Evolutionary conservation across 2,888 invertebrate genomes (phyloP), one percentile per base, ranked within the genome.

Genomic region (Volucella inanis): DNA sequence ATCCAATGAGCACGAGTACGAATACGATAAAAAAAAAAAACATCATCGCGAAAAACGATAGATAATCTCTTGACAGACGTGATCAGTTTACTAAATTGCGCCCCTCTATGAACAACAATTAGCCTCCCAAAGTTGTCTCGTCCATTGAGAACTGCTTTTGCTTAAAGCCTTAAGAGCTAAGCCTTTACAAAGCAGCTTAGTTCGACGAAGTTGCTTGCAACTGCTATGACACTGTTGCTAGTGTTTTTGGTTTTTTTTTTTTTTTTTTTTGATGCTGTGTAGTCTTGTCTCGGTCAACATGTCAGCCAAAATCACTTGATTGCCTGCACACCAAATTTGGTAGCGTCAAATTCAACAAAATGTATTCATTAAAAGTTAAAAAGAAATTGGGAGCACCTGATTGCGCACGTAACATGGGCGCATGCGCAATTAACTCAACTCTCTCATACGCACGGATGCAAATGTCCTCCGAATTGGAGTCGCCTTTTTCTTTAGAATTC

Each of bases 371-470:
- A 79, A 81, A 72, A 57, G 77, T 76, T 70, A 62, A 85, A 81
- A 85, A 85, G 76, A 85, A 85, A 85, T 85, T 81, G 76, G 67
- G 85, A 85, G 81, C 85, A 85, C 76, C 77, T 77, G 76, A 85
- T 81, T 85, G 81, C 52, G 50, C 85, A 68, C 65, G 70, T 75
- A 61, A 79, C 45, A 74, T 68, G 76, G 52, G 65, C 45, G 39
- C 70, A 41, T 45, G 45, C 15, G 65, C 80, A 85, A 85, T 85
- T 85, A 85, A 62, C 71, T 67, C 41, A 50, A 41, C 45, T 41
- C 14, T 45, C 11, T 74, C 45, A 49, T 71, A 67, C 76, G 80
- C 75, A 77, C 67, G 76, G 81, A 85, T 85, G 85, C 85, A 85
- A 85, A 85, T 85, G 77, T 81, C 85, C 81, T 76, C 81, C 68